Percentiles rank a stretch among this genome's conserved stretches.
Conservation (phyloP, 2,888 invertebrate genomes). For the Xylota sylvarum region DNA sequence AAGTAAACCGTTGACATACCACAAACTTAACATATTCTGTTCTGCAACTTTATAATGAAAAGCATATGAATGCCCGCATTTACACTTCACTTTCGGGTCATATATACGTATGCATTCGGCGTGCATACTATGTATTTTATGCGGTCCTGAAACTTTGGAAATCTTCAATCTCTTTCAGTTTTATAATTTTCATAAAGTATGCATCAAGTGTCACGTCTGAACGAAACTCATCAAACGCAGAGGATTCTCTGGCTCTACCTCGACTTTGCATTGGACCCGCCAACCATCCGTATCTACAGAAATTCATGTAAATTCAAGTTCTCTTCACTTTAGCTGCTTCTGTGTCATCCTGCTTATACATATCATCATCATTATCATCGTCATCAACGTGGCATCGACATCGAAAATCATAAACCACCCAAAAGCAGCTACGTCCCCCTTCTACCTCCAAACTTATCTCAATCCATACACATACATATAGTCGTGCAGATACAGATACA, state of each 20-base stretch:
- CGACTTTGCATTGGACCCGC: background rate
- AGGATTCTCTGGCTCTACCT: background rate
- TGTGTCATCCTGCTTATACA: slow-evolving; percentile 36
- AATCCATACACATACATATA: too few relatives aligned
- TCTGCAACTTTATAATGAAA: slow-evolving; percentile 7
- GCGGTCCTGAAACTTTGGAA: slow-evolving; percentile 16
- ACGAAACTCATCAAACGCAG: slow-evolving; percentile 64
- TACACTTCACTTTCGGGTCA: slow-evolving; percentile 17
- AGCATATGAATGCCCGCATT: background rate
- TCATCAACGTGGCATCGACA: slow-evolving; percentile 52
- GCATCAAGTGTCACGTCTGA: slow-evolving; percentile 62
- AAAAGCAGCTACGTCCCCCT: background rate
- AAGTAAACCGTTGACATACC: background rate
- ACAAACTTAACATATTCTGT: background rate
- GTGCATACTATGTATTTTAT: background rate
- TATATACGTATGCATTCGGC: background rate
- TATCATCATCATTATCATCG: slow-evolving; percentile 16
- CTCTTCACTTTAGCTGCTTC: slow-evolving; percentile 22
- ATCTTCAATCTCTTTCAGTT: slow-evolving; percentile 46
- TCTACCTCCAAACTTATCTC: background rate
- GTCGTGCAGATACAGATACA: background rate
- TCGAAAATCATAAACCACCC: slow-evolving; percentile 50
- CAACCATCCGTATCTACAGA: slow-evolving; percentile 17
- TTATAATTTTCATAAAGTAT: slow-evolving; percentile 56
- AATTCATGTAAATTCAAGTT: slow-evolving; percentile 48